phyloP scores from a whole-genome alignment of 2,113 vertebrate genomes.

The Chroicocephalus ridibundus region DNA sequence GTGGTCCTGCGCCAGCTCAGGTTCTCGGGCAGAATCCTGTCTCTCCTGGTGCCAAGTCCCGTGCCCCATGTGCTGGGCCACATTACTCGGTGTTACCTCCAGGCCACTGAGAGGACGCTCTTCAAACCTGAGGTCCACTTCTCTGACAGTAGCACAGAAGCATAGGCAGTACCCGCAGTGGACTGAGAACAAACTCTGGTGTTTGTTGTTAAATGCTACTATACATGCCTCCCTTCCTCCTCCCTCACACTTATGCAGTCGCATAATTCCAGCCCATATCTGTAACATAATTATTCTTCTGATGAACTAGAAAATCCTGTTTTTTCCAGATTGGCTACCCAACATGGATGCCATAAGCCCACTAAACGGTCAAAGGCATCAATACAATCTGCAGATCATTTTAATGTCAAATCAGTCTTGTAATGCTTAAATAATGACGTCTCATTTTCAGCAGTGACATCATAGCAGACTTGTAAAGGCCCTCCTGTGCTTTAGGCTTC shows the following conservation, averaged over 20 bases:
- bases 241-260: not conserved
- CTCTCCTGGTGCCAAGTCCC: not conserved
- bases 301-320: not conserved
- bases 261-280: not conserved
- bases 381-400: not conserved
- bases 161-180: rapidly evolving
- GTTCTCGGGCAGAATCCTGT: not conserved
- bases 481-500: not conserved
- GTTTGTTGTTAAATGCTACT: not conserved
- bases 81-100: rapidly evolving
- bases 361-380: not conserved
- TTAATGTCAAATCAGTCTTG: not conserved
- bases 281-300: not conserved
- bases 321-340: not conserved
- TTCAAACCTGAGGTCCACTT: not conserved
- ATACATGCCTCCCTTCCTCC: not conserved
- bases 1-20: not conserved
- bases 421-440: not conserved
- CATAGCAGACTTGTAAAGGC: not conserved
- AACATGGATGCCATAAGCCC: not conserved
- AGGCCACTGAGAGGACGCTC: not conserved
- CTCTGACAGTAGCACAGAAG: not conserved
- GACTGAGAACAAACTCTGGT: not conserved
- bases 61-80: rapidly evolving
- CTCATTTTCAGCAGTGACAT: not conserved